A percentile compares a stretch with the other conserved stretches of the same genome.
phyloP scores from a whole-genome alignment of 2,888 invertebrate species.

The Harpagoxenus sublaevis region DNA sequence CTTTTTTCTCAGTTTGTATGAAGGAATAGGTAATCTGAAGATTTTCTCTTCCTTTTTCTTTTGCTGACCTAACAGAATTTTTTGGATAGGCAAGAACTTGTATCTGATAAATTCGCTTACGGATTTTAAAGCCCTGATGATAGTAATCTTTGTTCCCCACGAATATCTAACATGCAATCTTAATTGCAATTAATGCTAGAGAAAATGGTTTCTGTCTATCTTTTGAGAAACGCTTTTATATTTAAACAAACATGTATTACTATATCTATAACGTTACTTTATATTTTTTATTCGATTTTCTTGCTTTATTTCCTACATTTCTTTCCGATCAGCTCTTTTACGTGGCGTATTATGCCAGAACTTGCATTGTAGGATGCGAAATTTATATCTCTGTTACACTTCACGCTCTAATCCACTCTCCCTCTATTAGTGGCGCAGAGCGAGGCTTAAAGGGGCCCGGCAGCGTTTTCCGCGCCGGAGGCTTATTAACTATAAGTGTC shows the following conservation, averaged over 20 bases:
- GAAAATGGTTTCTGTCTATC: background rate
- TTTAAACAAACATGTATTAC: background rate
- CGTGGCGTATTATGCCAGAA: background rate
- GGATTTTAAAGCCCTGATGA: background rate
- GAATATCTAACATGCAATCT: conserved; percentile 13
- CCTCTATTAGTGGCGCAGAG: conserved; percentile 54
- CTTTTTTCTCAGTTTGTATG: background rate
- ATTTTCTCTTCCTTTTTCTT: background rate
- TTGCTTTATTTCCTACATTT: background rate
- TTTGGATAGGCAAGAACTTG: background rate
- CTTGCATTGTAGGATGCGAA: conserved; percentile 35
- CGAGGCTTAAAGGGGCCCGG: conserved; percentile 57
- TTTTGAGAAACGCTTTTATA: background rate
- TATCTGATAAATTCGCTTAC: background rate
- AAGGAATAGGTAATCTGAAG: background rate
- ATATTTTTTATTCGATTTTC: background rate
- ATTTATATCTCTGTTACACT: conserved; percentile 35
- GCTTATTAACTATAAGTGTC: conserved; percentile 79
- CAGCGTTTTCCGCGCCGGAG: conserved; percentile 71
- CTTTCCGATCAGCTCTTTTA: background rate
- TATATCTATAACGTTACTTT: background rate
- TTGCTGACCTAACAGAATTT: background rate
- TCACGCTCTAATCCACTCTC: conserved; percentile 33
- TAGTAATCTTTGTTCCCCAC: background rate
- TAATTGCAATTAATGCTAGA: conserved; percentile 13